phyloP scores from a whole-genome alignment of 2,888 invertebrate genomes.

The Pollenia griseotomentosa region DNA sequence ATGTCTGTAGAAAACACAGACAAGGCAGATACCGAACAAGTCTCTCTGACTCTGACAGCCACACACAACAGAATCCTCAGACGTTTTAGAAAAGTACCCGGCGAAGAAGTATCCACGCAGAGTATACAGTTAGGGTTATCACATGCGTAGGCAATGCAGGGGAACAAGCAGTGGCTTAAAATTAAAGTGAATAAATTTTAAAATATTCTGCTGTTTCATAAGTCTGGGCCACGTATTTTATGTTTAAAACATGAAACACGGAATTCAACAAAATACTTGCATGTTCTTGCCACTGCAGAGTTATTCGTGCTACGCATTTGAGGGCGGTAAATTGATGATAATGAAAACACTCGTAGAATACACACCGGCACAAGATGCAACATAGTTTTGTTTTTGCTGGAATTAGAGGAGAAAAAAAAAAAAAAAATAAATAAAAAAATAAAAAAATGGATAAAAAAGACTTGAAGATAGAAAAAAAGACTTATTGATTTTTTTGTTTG shows the following conservation, averaged over 20 bases:
- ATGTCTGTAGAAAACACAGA: constrained; percentile 35
- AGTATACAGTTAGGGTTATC: constrained; percentile 40
- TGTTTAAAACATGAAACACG: constrained; percentile 11
- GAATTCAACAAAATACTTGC: not conserved
- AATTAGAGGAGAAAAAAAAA: constrained; percentile 27
- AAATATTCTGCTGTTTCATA: not conserved
- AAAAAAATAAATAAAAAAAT: not conserved
- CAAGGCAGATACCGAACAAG: constrained; percentile 25
- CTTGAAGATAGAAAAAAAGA: constrained; percentile 16
- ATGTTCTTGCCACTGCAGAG: constrained; percentile 14
- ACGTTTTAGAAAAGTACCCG: constrained; percentile 14
- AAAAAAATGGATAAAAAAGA: constrained; percentile 13
- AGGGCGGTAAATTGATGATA: constrained; percentile 55
- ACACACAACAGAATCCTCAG: constrained; percentile 41
- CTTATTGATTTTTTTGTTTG: constrained; percentile 45
- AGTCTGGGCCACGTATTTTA: constrained; percentile 2
- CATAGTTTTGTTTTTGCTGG: constrained; percentile 31
- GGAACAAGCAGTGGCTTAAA: not conserved
- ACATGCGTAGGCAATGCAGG: constrained; percentile 50
- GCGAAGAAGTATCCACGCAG: constrained; percentile 10
- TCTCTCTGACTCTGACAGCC: constrained; percentile 18
- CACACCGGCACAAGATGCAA: constrained; percentile 50
- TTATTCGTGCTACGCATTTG: constrained; percentile 49
- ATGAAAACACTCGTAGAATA: constrained; percentile 23
- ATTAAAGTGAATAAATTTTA: constrained; percentile 16